Evolutionary conservation across 2,888 invertebrate genomes (phyloP).

Genomic region (Zonitis immaculata): DNA sequence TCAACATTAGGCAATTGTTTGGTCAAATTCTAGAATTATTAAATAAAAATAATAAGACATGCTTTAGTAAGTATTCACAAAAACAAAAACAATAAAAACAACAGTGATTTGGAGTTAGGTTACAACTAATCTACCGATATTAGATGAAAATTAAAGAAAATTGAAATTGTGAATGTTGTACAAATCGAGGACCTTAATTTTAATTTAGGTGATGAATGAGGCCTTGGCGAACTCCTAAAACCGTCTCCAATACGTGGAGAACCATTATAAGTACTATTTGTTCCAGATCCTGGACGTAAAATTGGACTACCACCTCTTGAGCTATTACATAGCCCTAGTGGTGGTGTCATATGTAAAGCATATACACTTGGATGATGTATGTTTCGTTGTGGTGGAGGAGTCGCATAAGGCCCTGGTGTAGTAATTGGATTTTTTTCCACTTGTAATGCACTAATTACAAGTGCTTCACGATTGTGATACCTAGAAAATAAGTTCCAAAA

Average conservation of each 20-base stretch:
- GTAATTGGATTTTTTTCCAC: constrained; percentile 89
- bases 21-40: not conserved
- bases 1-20: constrained; percentile 21
- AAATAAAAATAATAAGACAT: not conserved
- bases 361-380: constrained; percentile 42
- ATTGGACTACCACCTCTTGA: constrained; percentile 53
- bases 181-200: constrained; percentile 70
- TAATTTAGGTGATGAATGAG: constrained; percentile 86
- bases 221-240: constrained; percentile 56
- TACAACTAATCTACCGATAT: too few relatives aligned
- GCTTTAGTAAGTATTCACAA: not conserved
- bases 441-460: constrained; percentile 88
- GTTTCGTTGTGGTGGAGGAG: constrained; percentile 63
- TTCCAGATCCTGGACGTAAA: constrained; percentile 58
- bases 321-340: constrained; percentile 49
- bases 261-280: constrained; percentile 56
- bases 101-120: too few relatives aligned
- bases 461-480: constrained; percentile 88
- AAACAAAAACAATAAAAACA: not conserved
- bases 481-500: constrained; percentile 51
- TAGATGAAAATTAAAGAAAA: not conserved
- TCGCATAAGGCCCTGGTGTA: constrained; percentile 77
- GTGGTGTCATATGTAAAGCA: constrained; percentile 64
- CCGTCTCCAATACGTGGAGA: constrained; percentile 56
- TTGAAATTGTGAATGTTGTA: too few relatives aligned